Percentiles rank a stretch among this genome's conserved stretches.
Conservation (phyloP, 2,888 invertebrate species). For the Thereva nobilitata region DNA sequence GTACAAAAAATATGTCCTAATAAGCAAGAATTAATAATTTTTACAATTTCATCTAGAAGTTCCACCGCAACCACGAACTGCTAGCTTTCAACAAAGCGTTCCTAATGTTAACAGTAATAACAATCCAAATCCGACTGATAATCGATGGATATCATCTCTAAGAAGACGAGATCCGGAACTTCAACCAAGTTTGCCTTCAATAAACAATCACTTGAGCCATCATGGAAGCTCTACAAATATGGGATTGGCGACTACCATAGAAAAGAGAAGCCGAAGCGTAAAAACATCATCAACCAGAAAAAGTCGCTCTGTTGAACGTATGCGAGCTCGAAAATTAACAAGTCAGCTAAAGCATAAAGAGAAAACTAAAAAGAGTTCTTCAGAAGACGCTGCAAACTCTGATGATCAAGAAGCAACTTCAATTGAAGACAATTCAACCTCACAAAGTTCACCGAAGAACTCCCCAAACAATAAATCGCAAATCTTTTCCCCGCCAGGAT, state of each 20-base stretch:
- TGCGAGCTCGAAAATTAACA: slow-evolving; percentile 56
- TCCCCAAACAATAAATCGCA: slow-evolving; percentile 53
- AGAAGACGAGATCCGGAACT: slow-evolving; percentile 68
- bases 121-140: slow-evolving; percentile 60
- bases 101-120: slow-evolving; percentile 37
- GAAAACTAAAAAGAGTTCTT: slow-evolving; percentile 54
- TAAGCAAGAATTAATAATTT: neutral
- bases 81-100: slow-evolving; percentile 25
- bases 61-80: slow-evolving; percentile 57
- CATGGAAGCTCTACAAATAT: slow-evolving; percentile 55
- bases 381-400: slow-evolving; percentile 59
- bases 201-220: slow-evolving; percentile 55
- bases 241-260: slow-evolving; percentile 54
- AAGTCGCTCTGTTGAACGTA: slow-evolving; percentile 57
- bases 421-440: slow-evolving; percentile 56
- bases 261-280: slow-evolving; percentile 48
- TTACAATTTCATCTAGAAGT: slow-evolving; percentile 50
- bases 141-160: slow-evolving; percentile 70
- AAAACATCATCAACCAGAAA: slow-evolving; percentile 52
- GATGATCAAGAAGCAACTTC: slow-evolving; percentile 59
- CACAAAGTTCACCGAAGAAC: slow-evolving; percentile 54
- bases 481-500: slow-evolving; percentile 71
- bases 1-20: neutral
- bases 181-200: slow-evolving; percentile 68
- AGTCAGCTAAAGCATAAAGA: slow-evolving; percentile 58